Percentiles rank a stretch among this genome's conserved stretches.
phyloP scores from a whole-genome alignment of 2,113 vertebrate species.

The Helogale parvula region DNA sequence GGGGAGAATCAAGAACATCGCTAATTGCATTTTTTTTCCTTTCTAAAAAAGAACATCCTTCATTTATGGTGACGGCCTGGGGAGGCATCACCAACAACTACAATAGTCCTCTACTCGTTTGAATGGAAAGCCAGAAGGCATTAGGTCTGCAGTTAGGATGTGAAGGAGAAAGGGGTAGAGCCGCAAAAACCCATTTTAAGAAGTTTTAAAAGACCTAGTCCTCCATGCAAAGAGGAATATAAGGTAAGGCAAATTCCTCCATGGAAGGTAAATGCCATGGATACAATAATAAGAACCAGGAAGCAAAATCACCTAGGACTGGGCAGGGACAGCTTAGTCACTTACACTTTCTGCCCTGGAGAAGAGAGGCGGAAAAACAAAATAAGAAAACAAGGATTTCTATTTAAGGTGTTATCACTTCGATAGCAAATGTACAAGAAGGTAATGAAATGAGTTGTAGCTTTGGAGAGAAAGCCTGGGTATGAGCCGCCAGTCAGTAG shows the following conservation, averaged over 20 bases:
- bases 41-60: slow-evolving; percentile 23
- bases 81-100: neutral
- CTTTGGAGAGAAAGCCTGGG: neutral
- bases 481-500: neutral
- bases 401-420: neutral
- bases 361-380: neutral
- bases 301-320: neutral
- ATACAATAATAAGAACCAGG: neutral
- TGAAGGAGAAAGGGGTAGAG: neutral
- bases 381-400: neutral
- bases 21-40: neutral
- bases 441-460: neutral
- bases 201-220: slow-evolving; percentile 34
- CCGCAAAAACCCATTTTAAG: neutral
- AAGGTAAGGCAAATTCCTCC: neutral
- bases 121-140: neutral
- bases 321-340: neutral
- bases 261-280: neutral
- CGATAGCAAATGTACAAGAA: neutral
- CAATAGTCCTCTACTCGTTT: neutral
- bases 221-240: neutral
- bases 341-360: neutral
- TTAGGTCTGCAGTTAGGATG: neutral
- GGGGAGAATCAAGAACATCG: neutral
- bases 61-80: neutral